Evolutionary conservation across 2,113 vertebrate species (phyloP), one percentile per base, ranked within the genome.

Genomic region (Channa maculata): DNA sequence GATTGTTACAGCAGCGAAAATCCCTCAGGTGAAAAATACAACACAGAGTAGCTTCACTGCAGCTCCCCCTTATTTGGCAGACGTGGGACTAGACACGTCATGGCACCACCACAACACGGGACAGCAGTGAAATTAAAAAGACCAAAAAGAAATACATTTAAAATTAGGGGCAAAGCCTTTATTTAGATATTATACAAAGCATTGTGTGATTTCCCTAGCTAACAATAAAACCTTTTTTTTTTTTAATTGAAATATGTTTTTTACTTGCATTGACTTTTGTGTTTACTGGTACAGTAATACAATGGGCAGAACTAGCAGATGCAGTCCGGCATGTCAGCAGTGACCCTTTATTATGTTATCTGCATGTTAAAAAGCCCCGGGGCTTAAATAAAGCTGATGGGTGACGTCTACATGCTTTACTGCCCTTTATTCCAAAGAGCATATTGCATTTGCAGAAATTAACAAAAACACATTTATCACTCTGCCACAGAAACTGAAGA

Each of bases 1-100:
- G 83, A 87, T 84, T 86, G 83, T 86, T 86, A 61, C 70, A 85
- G 75, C 53, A 15, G 74, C 41, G 66, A 60, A 89, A 86, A 84
- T 77, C 76, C 81, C 81, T 85, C 75, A 74, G 82, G 87, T 89
- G 79, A 85, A 86, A 88, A 87, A 82, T 79, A 55, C 66, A 83
- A 76, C 84, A 72, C 53, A 39, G 74, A 53, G 70, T 34, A 62
- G 63, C 45, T 61, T 74, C 71, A 39, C 69, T 71, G 69, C 65
- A 64, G 54, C 54, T 57, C 78, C 59, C 65, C 71, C 80, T 67
- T 74, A 55, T 67, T 68, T 65, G 67, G 68, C 15, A 82, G 80
- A 88, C 65, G 79, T 5, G 38, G 62, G 61, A 68, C 57, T 8
- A 43, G 68, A 65, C 53, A 58, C 10, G 36, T 84, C 75, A 74